Conservation (phyloP, 2,888 invertebrate genomes). For the Hydroisotoma schaefferi region DNA sequence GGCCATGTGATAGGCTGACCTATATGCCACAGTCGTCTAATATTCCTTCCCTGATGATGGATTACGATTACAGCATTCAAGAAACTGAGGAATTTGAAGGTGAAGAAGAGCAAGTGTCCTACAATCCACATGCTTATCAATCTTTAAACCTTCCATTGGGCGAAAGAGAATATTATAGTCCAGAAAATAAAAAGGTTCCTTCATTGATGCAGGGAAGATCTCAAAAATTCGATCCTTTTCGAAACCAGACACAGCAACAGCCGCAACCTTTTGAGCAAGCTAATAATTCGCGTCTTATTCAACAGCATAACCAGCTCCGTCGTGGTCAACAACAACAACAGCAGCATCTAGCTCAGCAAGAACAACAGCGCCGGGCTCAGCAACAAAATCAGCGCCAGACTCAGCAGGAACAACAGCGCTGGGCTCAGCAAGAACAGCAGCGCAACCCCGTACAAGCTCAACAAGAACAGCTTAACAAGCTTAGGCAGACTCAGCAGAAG, state of each 20-base stretch:
- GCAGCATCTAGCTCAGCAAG: not conserved
- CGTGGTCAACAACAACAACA: not conserved
- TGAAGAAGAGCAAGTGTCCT: not conserved
- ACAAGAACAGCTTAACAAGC: not conserved
- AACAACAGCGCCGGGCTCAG: not conserved
- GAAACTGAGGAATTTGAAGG: not conserved
- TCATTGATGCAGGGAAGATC: not conserved
- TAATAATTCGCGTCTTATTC: too few relatives aligned
- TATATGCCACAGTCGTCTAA: not conserved
- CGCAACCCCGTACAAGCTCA: not conserved
- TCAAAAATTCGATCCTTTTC: not conserved
- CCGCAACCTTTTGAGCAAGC: too few relatives aligned
- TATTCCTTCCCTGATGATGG: too few relatives aligned
- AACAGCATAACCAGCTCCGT: too few relatives aligned
- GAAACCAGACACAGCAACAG: not conserved
- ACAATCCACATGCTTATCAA: not conserved
- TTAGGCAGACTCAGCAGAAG: not conserved
- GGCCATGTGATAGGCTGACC: not conserved
- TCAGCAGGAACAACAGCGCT: not conserved
- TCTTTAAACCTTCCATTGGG: not conserved
- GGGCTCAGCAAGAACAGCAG: not conserved
- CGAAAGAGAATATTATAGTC: slow-evolving; percentile 7
- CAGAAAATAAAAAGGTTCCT: not conserved
- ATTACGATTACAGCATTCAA: not conserved
- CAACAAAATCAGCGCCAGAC: not conserved